A percentile compares a stretch with the other conserved stretches of the same genome.
phyloP scores from a whole-genome alignment of 2,888 invertebrate species.

The Lumbricus terrestris region DNA sequence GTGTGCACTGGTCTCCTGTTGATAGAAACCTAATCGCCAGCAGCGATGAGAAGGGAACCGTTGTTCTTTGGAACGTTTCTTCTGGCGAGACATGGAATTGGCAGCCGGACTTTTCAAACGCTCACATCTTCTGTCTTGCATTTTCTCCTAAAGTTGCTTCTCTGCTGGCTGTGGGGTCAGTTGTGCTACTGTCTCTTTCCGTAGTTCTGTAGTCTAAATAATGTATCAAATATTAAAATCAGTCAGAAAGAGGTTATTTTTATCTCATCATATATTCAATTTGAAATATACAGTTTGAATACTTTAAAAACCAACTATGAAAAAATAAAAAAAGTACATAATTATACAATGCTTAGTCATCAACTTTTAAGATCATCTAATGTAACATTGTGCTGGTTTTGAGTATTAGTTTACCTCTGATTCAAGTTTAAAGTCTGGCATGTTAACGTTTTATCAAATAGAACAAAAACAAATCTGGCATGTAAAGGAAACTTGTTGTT shows the following conservation, averaged over 20 bases:
- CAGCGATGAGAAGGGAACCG: slow-evolving; percentile 61
- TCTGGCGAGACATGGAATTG: slow-evolving; percentile 57
- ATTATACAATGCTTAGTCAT: no score
- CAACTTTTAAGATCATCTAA: no score
- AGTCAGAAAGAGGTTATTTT: neutral
- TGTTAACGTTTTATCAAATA: no score
- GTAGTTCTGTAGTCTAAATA: neutral
- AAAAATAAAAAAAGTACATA: no score
- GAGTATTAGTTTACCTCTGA: neutral
- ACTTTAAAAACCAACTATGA: no score
- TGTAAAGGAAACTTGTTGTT: no score
- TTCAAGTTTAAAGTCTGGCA: no score
- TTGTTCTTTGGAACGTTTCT: slow-evolving; percentile 63
- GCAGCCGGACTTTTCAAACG: slow-evolving; percentile 50
- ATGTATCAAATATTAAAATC: neutral
- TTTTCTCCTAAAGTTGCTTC: slow-evolving; percentile 66
- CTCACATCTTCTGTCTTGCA: slow-evolving; percentile 62
- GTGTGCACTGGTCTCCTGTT: slow-evolving; percentile 48
- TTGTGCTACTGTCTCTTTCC: slow-evolving; percentile 37
- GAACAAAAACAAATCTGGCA: no score
- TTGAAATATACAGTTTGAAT: no score
- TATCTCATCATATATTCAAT: neutral
- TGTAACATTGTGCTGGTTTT: no score
- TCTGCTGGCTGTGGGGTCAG: slow-evolving; percentile 66
- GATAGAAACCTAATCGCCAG: slow-evolving; percentile 58